Percentiles rank a stretch among this genome's conserved stretches.
These are phyloP conservation scores for Fabriciana adippe DNA, from an alignment of 2,888 invertebrate species.

Conservation along the genomic window DNA sequence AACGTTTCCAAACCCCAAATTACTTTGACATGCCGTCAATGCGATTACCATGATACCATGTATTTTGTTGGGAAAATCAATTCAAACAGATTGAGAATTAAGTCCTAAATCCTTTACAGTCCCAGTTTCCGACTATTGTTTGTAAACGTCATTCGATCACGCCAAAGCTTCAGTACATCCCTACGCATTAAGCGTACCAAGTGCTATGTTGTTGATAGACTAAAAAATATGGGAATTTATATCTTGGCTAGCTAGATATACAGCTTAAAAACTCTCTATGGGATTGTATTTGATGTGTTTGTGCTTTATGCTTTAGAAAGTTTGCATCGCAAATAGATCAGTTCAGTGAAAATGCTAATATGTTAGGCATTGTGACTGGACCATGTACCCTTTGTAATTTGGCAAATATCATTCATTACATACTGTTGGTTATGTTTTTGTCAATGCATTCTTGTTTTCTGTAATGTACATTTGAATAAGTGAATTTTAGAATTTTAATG, in stretches of 20 bases:
- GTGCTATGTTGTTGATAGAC: slow-evolving; percentile 12
- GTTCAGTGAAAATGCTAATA: slow-evolving; percentile 74
- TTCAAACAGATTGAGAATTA: slow-evolving; percentile 32
- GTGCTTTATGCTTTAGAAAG: slow-evolving; percentile 62
- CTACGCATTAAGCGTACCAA: slow-evolving; percentile 39
- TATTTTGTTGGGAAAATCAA: slow-evolving; percentile 27
- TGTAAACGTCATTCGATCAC: slow-evolving; percentile 59
- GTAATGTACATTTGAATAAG: too few species aligned
- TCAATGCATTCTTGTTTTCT: too few species aligned
- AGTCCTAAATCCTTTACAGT: slow-evolving; percentile 40
- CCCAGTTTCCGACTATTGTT: slow-evolving; percentile 54
- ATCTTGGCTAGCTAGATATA: slow-evolving; percentile 16
- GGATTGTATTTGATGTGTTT: slow-evolving; percentile 39
- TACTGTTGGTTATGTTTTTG: too few species aligned
- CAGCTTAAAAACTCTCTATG: not conserved
- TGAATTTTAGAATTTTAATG: too few species aligned
- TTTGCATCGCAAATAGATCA: slow-evolving; percentile 75
- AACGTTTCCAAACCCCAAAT: slow-evolving; percentile 36
- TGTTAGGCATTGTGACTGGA: slow-evolving; percentile 50
- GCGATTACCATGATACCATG: slow-evolving; percentile 30
- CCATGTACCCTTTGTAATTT: slow-evolving; percentile 46
- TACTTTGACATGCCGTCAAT: slow-evolving; percentile 39
- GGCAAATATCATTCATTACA: slow-evolving; percentile 37
- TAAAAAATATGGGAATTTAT: slow-evolving; percentile 27
- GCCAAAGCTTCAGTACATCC: slow-evolving; percentile 41